Conservation (phyloP, 2,888 invertebrate genomes). For the Cylindroiulus punctatus region DNA sequence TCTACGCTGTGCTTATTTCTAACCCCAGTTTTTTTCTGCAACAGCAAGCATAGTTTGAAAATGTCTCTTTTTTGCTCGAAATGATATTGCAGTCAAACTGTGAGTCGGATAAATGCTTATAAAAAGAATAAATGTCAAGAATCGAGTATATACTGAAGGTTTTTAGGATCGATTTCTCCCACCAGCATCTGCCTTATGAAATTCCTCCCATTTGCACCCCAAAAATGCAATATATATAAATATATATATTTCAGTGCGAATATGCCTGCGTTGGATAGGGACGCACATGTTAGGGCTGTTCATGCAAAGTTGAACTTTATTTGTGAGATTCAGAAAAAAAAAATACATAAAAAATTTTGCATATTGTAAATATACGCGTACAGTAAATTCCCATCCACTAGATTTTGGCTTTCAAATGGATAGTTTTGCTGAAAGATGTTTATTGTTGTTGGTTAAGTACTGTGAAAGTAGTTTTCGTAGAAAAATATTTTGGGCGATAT, state of each 20-base stretch:
- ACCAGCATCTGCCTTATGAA: not conserved
- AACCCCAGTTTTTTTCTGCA: constrained; percentile 12
- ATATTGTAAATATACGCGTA: constrained; percentile 3
- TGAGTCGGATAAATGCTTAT: constrained; percentile 45
- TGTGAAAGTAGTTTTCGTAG: not conserved
- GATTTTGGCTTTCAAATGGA: not conserved
- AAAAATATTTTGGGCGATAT: not conserved
- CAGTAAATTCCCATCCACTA: not conserved
- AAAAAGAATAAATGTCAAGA: constrained; percentile 45
- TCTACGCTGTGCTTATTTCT: not conserved
- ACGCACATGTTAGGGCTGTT: not conserved
- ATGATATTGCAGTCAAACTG: constrained; percentile 43
- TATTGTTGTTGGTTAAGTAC: not conserved
- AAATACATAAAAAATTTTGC: not conserved
- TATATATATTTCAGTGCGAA: not conserved
- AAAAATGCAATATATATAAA: constrained; percentile 17
- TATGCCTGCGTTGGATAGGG: not conserved
- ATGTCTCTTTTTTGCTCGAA: not conserved
- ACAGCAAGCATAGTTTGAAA: constrained; percentile 29
- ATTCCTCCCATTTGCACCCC: constrained; percentile 14
- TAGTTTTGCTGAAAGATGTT: constrained; percentile 12
- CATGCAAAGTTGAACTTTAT: constrained; percentile 19
- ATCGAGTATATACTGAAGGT: constrained; percentile 22
- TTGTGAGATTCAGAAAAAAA: not conserved
- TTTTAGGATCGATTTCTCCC: constrained; percentile 10